Conservation (phyloP, 1,140 invertebrate genomes). For the Leptoteleia sp. region DNA sequence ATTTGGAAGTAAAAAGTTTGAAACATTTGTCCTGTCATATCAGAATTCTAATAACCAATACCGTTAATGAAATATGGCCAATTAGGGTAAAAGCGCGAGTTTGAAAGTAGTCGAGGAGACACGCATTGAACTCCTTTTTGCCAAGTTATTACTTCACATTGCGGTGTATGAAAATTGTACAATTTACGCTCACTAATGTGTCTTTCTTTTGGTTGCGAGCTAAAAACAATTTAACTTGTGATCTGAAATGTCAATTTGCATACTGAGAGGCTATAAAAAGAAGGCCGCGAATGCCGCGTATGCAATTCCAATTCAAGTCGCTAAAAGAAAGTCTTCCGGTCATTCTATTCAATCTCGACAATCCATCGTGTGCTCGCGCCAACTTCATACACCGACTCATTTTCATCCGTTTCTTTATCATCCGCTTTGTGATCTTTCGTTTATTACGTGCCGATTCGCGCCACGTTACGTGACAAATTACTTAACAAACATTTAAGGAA, state of each 20-base stretch:
- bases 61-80: no score
- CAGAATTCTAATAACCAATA: no score
- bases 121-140: conserved; percentile 35
- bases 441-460: conserved; percentile 49
- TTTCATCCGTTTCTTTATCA: conserved; percentile 38
- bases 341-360: conserved; percentile 63
- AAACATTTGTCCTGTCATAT: no score
- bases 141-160: background rate
- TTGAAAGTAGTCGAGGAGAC: background rate
- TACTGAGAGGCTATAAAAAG: conserved; percentile 30
- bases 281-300: conserved; percentile 41
- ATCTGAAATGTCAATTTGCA: conserved; percentile 56
- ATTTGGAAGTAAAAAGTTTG: no score
- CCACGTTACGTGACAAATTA: conserved; percentile 62
- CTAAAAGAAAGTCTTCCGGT: conserved; percentile 65
- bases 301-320: conserved; percentile 58
- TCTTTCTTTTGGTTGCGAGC: conserved; percentile 17
- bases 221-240: conserved; percentile 40
- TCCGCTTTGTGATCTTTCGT: conserved; percentile 33
- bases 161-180: conserved; percentile 45
- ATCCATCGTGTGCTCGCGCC: conserved; percentile 37
- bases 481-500: conserved; percentile 44
- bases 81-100: no score
- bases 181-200: conserved; percentile 27
- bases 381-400: conserved; percentile 14